Conservation (phyloP, 2,888 invertebrate species). For the Drosophila mercatorum region DNA sequence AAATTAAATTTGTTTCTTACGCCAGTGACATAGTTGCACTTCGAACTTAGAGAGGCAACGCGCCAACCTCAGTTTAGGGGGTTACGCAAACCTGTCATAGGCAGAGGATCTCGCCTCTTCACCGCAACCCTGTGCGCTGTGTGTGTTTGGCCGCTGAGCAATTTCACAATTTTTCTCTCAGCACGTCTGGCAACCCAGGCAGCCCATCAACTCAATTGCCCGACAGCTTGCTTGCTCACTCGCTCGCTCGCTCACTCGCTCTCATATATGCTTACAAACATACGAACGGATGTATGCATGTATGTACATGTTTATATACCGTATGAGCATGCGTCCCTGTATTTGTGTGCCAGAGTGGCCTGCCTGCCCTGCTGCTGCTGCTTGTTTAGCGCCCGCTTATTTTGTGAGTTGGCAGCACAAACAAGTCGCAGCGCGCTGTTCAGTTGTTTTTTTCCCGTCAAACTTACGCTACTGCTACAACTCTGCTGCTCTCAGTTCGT, state of each 20-base stretch:
- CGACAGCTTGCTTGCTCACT: conserved; percentile 18
- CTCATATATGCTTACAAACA: conserved; percentile 21
- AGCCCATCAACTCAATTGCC: conserved; percentile 32
- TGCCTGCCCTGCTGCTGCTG: conserved; percentile 37
- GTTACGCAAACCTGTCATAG: conserved; percentile 55
- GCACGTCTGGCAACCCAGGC: conserved; percentile 55
- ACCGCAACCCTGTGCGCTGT: conserved; percentile 47
- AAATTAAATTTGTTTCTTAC: background rate
- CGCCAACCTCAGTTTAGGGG: conserved; percentile 50
- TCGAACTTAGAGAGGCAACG: conserved; percentile 39
- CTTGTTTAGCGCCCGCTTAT: conserved; percentile 62
- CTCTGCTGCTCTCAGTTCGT: conserved; percentile 60
- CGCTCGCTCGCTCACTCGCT: conserved; percentile 1
- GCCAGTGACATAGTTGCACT: conserved; percentile 21
- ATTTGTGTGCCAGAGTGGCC: conserved; percentile 49
- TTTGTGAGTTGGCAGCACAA: conserved; percentile 67
- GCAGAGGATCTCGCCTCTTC: conserved; percentile 37
- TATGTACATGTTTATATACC: conserved; percentile 41
- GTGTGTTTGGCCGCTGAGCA: conserved; percentile 14
- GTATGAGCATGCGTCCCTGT: conserved; percentile 23
- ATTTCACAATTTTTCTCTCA: conserved; percentile 49
- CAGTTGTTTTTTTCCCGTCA: conserved; percentile 65
- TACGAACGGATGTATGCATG: conserved; percentile 52
- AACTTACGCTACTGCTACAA: conserved; percentile 65
- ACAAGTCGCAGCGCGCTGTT: conserved; percentile 62